phyloP scores from a whole-genome alignment of 2,113 vertebrate genomes.

The Prionailurus bengalensis region DNA sequence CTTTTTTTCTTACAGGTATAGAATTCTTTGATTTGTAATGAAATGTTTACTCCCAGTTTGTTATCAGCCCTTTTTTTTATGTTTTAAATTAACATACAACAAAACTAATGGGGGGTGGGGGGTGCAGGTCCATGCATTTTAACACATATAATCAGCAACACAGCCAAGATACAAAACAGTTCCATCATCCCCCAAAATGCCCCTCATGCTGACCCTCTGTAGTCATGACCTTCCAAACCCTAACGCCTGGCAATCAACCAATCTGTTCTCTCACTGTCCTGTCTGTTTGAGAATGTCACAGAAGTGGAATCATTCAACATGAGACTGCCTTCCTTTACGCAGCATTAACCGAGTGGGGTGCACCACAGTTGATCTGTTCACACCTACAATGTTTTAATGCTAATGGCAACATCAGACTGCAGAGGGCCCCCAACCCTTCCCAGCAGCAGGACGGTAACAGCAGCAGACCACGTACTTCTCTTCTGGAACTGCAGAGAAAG shows the following conservation, averaged over 20 bases:
- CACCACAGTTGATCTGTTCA: not conserved
- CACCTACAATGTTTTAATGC: not conserved
- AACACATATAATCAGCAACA: not conserved
- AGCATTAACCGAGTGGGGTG: not conserved
- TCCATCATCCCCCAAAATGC: not conserved
- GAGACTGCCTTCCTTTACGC: not conserved
- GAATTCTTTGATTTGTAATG: conserved; percentile 7
- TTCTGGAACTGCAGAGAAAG: not conserved
- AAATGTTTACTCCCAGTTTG: not conserved
- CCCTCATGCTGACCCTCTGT: not conserved
- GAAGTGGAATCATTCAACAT: not conserved
- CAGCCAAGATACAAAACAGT: not conserved
- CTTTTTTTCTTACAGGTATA: not conserved
- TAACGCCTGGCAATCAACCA: not conserved
- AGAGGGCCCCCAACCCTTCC: not conserved
- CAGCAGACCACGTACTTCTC: not conserved
- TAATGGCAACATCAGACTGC: not conserved
- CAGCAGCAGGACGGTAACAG: not conserved
- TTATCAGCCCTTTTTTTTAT: not conserved
- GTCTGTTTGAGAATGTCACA: not conserved
- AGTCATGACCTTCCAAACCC: too few species aligned
- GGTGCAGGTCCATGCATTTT: not conserved
- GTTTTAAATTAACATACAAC: not conserved
- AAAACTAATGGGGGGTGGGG: not conserved
- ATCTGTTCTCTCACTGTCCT: not conserved